phyloP scores from a whole-genome alignment of 2,797 vertebrate genomes.

The Antennarius maculatus region DNA sequence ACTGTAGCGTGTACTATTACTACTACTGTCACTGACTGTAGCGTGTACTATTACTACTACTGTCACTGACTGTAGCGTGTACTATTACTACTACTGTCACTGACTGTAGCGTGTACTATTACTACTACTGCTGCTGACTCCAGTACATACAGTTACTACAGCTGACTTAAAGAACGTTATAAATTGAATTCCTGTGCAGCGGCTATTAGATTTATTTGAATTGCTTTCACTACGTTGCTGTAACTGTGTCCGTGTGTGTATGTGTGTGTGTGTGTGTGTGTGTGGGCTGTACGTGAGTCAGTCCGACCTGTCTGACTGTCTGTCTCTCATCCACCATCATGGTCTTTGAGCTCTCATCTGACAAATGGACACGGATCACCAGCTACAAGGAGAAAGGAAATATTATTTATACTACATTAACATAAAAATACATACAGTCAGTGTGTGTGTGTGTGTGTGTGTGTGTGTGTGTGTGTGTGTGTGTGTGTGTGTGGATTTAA shows the following conservation, averaged over 20 bases:
- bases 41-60: too few relatives aligned
- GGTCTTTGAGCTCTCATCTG: constrained; percentile 98
- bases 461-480: too few relatives aligned
- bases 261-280: too few relatives aligned
- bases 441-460: too few relatives aligned
- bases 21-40: too few relatives aligned
- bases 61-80: too few relatives aligned
- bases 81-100: not conserved
- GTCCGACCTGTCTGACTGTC: constrained; percentile 89
- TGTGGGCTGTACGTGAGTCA: too few relatives aligned
- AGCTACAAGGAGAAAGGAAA: constrained; percentile 75
- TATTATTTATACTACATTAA: not conserved
- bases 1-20: too few relatives aligned
- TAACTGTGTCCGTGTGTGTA: not conserved
- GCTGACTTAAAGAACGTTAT: not conserved
- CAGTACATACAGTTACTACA: not conserved
- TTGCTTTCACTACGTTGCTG: not conserved
- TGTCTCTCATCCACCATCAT: constrained; percentile 99
- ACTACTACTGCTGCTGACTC: too few relatives aligned
- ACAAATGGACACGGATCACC: constrained; percentile 97
- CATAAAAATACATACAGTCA: not conserved
- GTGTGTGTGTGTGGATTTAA: too few relatives aligned
- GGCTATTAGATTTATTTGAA: not conserved
- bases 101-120: too few relatives aligned
- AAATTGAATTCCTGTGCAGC: not conserved